A percentile compares a stretch with the other conserved stretches of the same genome.
Evolutionary conservation across 2,113 vertebrate genomes (phyloP).

Genomic region (Brachyistius frenatus): DNA sequence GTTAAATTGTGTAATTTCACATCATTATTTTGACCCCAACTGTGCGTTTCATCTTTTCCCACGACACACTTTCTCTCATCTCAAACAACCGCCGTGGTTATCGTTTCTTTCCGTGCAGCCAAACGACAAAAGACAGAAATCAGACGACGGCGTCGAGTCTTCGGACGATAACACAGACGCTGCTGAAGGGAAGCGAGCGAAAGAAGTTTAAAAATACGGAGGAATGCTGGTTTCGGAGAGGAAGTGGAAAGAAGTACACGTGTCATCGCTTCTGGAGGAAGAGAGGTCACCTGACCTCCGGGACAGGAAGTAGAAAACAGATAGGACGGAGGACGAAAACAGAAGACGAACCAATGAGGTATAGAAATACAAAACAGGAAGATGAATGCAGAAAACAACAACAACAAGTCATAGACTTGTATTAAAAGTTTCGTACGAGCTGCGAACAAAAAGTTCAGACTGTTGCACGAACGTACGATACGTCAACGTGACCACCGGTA

Average conservation of each 20-base stretch:
- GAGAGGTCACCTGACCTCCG: constrained; percentile 23
- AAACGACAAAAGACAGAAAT: too few relatives aligned
- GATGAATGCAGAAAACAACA: too few relatives aligned
- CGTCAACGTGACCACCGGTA: too few relatives aligned
- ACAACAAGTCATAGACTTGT: too few relatives aligned
- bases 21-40: too few relatives aligned
- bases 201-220: constrained; percentile 7
- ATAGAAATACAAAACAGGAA: too few relatives aligned
- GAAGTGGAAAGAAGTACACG: constrained; percentile 34
- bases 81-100: background rate
- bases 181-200: background rate
- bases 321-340: background rate
- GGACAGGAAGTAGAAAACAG: constrained; percentile 1
- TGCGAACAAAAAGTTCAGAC: too few relatives aligned
- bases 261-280: constrained; percentile 29
- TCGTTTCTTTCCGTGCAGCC: background rate
- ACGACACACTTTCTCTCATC: too few relatives aligned
- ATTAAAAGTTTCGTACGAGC: background rate
- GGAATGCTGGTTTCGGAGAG: background rate
- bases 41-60: too few relatives aligned
- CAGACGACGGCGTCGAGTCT: background rate
- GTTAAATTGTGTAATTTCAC: too few relatives aligned
- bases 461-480: too few relatives aligned
- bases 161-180: background rate
- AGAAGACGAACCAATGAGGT: too few relatives aligned